phyloP scores from a whole-genome alignment of 1,140 invertebrate species.

The Parasteatoda tepidariorum region DNA sequence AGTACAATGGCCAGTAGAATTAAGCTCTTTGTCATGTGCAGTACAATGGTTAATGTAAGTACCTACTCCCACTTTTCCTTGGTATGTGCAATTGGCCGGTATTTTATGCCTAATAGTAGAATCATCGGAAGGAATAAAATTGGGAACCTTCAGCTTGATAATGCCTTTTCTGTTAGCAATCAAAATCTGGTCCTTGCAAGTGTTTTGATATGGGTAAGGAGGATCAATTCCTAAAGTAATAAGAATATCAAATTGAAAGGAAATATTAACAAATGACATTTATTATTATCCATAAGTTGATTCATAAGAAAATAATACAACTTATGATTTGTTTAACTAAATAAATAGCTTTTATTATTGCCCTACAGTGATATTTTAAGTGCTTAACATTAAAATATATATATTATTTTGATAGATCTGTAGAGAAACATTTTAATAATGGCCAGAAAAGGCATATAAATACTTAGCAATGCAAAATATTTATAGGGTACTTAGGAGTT shows the following conservation, averaged over 20 bases:
- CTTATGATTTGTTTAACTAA: too few relatives aligned
- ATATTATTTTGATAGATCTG: too few relatives aligned
- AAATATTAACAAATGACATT: neutral
- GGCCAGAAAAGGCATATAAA: too few relatives aligned
- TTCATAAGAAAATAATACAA: too few relatives aligned
- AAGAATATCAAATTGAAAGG: neutral
- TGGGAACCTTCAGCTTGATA: slow-evolving; percentile 4
- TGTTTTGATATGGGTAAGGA: neutral
- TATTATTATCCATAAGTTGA: too few relatives aligned
- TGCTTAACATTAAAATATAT: too few relatives aligned
- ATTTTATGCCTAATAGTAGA: neutral
- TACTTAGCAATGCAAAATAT: too few relatives aligned
- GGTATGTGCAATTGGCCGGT: slow-evolving; percentile 24
- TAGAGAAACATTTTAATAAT: too few relatives aligned
- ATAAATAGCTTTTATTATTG: too few relatives aligned
- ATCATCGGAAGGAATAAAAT: neutral
- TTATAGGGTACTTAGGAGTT: too few relatives aligned
- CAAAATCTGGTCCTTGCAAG: slow-evolving; percentile 14
- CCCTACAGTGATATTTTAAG: too few relatives aligned
- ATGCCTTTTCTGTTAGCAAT: slow-evolving; percentile 3
- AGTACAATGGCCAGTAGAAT: slow-evolving; percentile 27
- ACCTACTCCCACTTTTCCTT: slow-evolving; percentile 2
- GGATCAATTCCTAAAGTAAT: neutral
- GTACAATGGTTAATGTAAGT: slow-evolving; percentile 29
- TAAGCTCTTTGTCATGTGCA: slow-evolving; percentile 20